Evolutionary conservation across 2,113 vertebrate species (phyloP), one percentile per base, ranked within the genome.

Genomic region (Triplophysa dalaica): DNA sequence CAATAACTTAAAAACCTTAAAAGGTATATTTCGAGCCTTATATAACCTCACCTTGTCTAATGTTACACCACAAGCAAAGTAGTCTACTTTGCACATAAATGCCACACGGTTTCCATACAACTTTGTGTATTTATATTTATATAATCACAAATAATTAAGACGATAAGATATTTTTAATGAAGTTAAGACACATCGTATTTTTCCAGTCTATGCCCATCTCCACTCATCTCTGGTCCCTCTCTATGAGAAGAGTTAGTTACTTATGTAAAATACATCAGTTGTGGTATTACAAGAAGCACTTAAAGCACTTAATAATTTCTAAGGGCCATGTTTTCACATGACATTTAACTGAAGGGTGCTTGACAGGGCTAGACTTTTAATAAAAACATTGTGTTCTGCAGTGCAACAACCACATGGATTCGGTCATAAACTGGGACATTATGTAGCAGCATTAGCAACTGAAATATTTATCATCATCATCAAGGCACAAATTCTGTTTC

Each of bases 291-390:
- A 86, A 68, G 81, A 79, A 89, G 91, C 91, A 92, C 90, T 93
- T 91, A 90, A 88, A 89, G 87, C 88, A 88, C 85, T 92, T 88
- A 92, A 93, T 93, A 90, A 93, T 93, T 92, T 86, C 91, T 92
- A 81, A 91, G 87, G 85, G 83, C 88, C 73, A 75, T 75, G 66
- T 78, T 29, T 76, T 85, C 38, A 56, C 81, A 81, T 72, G 56
- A 78, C 61, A 75, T 83, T 81, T 82, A 87, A 81, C 90, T 87
- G 82, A 84, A 89, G 84, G 81, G 64, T 87, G 85, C 83, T 79
- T 84, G 86, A 90, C 81, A 82, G 75, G 60, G 43, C 84, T 78
- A 75, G 88, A 89, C 89, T 82, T 87, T 86, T 91, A 92, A 91
- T 91, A 89, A 91, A 88, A 88, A 86, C 61, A 75, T 84, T 73